A percentile compares a stretch with the other conserved stretches of the same genome.
phyloP scores from a whole-genome alignment of 1,140 invertebrate genomes.

The Paraescarpia echinospica region DNA sequence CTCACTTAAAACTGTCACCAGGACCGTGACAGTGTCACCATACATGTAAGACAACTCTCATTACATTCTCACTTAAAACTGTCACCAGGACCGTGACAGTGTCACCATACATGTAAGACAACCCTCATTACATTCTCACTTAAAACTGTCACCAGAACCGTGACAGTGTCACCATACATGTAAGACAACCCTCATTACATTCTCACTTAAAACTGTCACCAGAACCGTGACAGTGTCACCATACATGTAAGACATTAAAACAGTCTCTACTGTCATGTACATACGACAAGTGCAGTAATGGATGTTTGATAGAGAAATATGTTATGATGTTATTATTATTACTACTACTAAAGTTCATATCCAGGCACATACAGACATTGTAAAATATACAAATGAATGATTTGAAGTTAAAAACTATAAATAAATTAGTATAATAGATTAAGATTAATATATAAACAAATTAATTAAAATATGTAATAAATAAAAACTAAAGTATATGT shows the following conservation, averaged over 20 bases:
- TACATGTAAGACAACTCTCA: slow-evolving; percentile 46
- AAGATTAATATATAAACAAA: too few relatives aligned
- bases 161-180: slow-evolving; percentile 58
- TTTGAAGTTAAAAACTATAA: too few relatives aligned
- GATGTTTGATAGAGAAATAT: too few relatives aligned
- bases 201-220: slow-evolving; percentile 68
- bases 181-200: slow-evolving; percentile 59
- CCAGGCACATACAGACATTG: too few relatives aligned
- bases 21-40: slow-evolving; percentile 61
- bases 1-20: slow-evolving; percentile 57
- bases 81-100: slow-evolving; percentile 63
- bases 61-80: slow-evolving; percentile 71
- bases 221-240: slow-evolving; percentile 62
- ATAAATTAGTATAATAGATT: too few relatives aligned
- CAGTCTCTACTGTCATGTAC: too few relatives aligned
- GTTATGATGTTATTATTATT: too few relatives aligned
- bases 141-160: slow-evolving; percentile 65
- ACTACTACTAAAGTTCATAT: too few relatives aligned
- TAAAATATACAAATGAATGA: too few relatives aligned
- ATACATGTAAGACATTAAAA: slow-evolving; percentile 44
- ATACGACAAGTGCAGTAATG: too few relatives aligned
- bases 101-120: slow-evolving; percentile 50
- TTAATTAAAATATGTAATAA: too few relatives aligned
- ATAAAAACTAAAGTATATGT: too few relatives aligned
- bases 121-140: slow-evolving; percentile 68